Percentiles rank a stretch among this genome's conserved stretches.
phyloP scores from a whole-genome alignment of 2,888 invertebrate genomes.

The Colostygia pectinataria region DNA sequence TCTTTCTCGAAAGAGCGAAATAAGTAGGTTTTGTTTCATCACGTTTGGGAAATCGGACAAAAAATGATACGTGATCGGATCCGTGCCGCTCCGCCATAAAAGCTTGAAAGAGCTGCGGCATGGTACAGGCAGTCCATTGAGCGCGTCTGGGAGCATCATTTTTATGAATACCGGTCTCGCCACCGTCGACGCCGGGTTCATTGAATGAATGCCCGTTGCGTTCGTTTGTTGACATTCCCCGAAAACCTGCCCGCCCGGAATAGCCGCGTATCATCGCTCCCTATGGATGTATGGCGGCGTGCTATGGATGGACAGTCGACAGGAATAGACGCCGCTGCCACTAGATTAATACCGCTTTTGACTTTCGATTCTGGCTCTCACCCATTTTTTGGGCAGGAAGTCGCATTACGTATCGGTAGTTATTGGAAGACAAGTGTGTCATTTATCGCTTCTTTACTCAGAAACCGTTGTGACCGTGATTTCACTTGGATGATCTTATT shows the following conservation, averaged over 20 bases:
- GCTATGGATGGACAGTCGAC: conserved; percentile 63
- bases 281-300: conserved; percentile 37
- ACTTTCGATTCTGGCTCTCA: conserved; percentile 57
- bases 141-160: conserved; percentile 72
- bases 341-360: conserved; percentile 70
- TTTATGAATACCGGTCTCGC: conserved; percentile 78
- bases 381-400: conserved; percentile 55
- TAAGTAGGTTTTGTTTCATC: conserved; percentile 52
- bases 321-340: conserved; percentile 70
- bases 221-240: conserved; percentile 82
- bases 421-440: conserved; percentile 35
- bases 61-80: conserved; percentile 59
- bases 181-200: conserved; percentile 68
- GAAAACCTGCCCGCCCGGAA: conserved; percentile 81
- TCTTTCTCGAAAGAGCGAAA: conserved; percentile 41
- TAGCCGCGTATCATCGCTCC: conserved; percentile 66
- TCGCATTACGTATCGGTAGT: conserved; percentile 36
- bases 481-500: conserved; percentile 14
- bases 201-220: conserved; percentile 72
- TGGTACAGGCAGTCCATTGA: conserved; percentile 62
- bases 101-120: conserved; percentile 45
- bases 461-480: conserved; percentile 38
- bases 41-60: conserved; percentile 52
- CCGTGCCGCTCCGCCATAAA: conserved; percentile 47
- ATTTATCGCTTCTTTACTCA: conserved; percentile 36